A percentile compares a stretch with the other conserved stretches of the same genome.
Evolutionary conservation across 2,797 vertebrate genomes (phyloP).

Genomic region (Scyliorhinus canicula): DNA sequence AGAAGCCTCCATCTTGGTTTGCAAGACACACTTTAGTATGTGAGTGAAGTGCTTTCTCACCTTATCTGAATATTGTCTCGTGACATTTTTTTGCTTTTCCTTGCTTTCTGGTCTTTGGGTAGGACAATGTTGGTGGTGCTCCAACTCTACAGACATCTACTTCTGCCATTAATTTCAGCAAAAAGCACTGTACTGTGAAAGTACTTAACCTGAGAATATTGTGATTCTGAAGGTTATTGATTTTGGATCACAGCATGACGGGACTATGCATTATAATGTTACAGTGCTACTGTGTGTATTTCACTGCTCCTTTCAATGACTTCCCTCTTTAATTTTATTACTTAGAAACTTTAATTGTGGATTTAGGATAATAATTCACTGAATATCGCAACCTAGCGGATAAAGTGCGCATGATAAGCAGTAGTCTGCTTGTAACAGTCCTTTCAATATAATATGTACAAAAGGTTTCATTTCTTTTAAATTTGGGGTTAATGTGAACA

Average conservation of each 20-base stretch:
- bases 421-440: background rate
- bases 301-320: background rate
- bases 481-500: background rate
- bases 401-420: background rate
- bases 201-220: background rate
- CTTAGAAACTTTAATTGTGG: background rate
- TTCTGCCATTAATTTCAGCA: background rate
- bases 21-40: too few species aligned
- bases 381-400: background rate
- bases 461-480: constrained; percentile 24
- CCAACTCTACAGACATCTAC: background rate
- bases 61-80: background rate
- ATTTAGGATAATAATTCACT: background rate
- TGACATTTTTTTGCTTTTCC: background rate
- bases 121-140: background rate
- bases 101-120: background rate
- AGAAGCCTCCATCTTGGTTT: background rate
- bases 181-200: background rate
- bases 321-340: background rate
- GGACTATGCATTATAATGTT: background rate
- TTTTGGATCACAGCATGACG: background rate
- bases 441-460: background rate
- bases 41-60: background rate
- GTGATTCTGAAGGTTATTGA: background rate
- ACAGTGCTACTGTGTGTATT: too few species aligned